Percentiles rank a stretch among this genome's conserved stretches.
Conservation (phyloP, 2,888 invertebrate genomes). For the Dasysyrphus tricinctus region DNA sequence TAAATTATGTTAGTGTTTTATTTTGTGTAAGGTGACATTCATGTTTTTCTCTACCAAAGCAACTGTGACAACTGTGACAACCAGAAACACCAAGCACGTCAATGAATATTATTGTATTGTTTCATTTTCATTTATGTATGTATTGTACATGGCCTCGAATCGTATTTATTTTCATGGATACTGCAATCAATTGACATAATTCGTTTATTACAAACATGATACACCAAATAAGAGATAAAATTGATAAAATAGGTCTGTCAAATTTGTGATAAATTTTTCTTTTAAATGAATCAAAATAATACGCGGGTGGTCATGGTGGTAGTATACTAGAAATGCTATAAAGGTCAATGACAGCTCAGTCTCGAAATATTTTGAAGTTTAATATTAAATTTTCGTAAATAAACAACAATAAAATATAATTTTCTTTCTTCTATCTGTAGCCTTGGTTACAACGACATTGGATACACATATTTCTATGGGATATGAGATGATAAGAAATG, state of each 20-base stretch:
- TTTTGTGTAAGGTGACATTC: conserved; percentile 46
- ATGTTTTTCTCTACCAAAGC: not conserved
- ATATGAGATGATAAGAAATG: conserved; percentile 19
- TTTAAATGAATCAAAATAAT: conserved; percentile 20
- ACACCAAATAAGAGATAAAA: not conserved
- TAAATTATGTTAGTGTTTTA: conserved; percentile 42
- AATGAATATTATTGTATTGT: conserved; percentile 26
- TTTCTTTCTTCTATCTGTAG: not conserved
- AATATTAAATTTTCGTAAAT: not conserved
- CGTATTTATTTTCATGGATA: conserved; percentile 48
- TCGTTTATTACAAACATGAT: conserved; percentile 4
- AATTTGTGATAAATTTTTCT: conserved; percentile 18
- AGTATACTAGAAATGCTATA: not conserved
- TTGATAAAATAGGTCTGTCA: conserved; percentile 15
- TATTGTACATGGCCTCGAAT: conserved; percentile 39
- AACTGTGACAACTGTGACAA: conserved; percentile 27
- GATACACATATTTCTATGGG: not conserved
- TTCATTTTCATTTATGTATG: not conserved
- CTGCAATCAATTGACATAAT: conserved; percentile 49
- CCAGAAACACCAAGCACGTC: conserved; percentile 26
- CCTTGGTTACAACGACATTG: conserved; percentile 1
- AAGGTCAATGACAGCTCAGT: conserved; percentile 59
- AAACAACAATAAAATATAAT: conserved; percentile 1
- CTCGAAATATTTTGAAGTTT: conserved; percentile 16
- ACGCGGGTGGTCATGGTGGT: not conserved